A percentile compares a stretch with the other conserved stretches of the same genome.
Conservation (phyloP, 2,113 vertebrate genomes). For the Falcunculus frontatus region DNA sequence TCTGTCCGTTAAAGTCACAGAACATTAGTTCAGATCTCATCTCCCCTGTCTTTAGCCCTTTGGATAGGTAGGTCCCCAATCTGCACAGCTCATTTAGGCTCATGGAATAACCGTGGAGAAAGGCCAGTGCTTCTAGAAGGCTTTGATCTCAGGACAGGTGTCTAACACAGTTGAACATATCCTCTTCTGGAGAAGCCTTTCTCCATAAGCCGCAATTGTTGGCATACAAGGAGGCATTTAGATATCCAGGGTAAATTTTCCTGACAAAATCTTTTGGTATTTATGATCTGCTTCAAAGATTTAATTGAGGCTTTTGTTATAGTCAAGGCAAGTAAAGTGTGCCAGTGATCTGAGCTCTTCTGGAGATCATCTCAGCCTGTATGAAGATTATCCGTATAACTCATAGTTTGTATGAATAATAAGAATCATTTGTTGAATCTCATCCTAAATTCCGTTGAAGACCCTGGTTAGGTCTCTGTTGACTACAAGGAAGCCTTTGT, state of each 20-base stretch:
- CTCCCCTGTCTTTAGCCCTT: rapidly evolving
- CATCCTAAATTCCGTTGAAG: neutral
- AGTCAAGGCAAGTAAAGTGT: neutral
- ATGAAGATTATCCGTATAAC: neutral
- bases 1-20: neutral
- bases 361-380: neutral
- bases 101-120: neutral
- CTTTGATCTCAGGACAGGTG: neutral
- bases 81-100: neutral
- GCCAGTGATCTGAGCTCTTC: neutral
- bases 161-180: neutral
- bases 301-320: neutral
- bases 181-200: neutral
- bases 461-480: neutral
- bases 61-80: neutral
- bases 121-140: neutral
- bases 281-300: neutral
- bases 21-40: neutral
- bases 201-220: neutral
- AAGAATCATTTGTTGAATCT: neutral
- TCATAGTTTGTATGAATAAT: neutral
- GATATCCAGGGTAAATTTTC: neutral
- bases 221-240: neutral
- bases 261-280: neutral
- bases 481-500: neutral